Base-by-base conservation (phyloP, 2,113 vertebrate genomes). In the Melospiza melodia region DNA sequence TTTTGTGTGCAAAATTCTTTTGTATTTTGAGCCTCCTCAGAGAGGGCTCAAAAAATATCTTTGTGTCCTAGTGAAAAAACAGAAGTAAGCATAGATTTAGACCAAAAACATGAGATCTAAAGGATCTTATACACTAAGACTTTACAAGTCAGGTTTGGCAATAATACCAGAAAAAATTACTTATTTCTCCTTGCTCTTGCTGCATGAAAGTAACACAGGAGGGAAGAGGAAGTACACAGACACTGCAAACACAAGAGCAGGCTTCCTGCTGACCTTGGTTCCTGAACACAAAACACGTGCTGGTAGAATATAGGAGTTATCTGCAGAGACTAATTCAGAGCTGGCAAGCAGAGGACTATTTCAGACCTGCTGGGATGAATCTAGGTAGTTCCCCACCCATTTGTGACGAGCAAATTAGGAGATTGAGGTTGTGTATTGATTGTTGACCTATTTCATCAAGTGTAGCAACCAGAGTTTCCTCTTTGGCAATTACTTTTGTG, bases 161-260 rank as follows among this genome's bases (percentile, higher is more conserved):
- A 37, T 80, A 75, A 33, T 5, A 35, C 65, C 54, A 55, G 79
- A 89, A 92, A 94, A 93, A 89, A 17, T 35, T 28, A 74, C 24
- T 80, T 49, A 28, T 68, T 87, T 84, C 72, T 88, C 28, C 35
- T 90, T 69, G 52, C 74, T 91, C 22, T 69, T 62, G 41, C 57
- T 94, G 63, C 46, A 51, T 94, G 93, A 58, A 87, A 89, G 94
- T 62, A 84, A 59, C 78, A 68, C 41, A 83, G 61, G 63, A 96
- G 96, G 84, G 87, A 95, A 94, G 69, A 95, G 94, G 87, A 96
- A 96, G 89, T 94, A 73, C 88, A 92, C 65, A 92, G 95, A 72
- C 87, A 94, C 89, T 74, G 74, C 76, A 93, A 96, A 72, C 75
- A 67, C 57, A 85, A 86, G 55, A 91, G 86, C 63, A 91, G 80